Evolutionary conservation across 2,888 invertebrate species (phyloP).

Genomic region (Chalcosyrphus nemorum): DNA sequence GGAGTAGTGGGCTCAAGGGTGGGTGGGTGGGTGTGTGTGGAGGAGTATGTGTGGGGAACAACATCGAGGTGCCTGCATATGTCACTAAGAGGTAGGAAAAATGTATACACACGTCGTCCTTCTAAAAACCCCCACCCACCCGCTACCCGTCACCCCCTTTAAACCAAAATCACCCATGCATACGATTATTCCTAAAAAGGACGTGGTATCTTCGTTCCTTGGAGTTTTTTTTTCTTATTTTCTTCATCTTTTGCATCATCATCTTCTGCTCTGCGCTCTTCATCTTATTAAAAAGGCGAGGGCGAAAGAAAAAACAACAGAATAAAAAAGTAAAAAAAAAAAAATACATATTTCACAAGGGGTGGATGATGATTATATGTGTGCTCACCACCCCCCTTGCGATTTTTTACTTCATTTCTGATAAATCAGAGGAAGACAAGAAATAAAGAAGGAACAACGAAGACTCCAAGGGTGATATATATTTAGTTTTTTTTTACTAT

Average conservation of each 20-base stretch:
- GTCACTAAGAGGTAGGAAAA: conserved; percentile 39
- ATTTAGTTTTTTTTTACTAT: conserved; percentile 30
- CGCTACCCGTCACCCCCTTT: conserved; percentile 4
- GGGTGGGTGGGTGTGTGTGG: background rate
- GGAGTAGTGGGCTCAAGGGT: background rate
- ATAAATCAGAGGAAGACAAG: conserved; percentile 67
- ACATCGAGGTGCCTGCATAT: conserved; percentile 47
- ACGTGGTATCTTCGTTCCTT: conserved; percentile 52
- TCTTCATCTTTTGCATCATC: conserved; percentile 48
- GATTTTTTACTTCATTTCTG: conserved; percentile 62
- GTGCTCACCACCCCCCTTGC: conserved; percentile 38
- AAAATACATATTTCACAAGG: conserved; percentile 58
- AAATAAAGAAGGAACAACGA: conserved; percentile 67
- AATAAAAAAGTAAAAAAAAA: conserved; percentile 11
- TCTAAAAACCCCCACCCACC: background rate
- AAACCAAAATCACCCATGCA: conserved; percentile 64
- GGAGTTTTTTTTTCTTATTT: conserved; percentile 1
- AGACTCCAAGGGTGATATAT: conserved; percentile 64
- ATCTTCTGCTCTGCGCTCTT: conserved; percentile 65
- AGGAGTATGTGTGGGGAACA: conserved; percentile 8
- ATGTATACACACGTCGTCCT: conserved; percentile 24
- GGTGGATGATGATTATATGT: conserved; percentile 69
- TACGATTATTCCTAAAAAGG: conserved; percentile 70
- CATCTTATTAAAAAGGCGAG: conserved; percentile 70
- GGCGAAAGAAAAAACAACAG: conserved; percentile 66